A percentile compares a stretch with the other conserved stretches of the same genome.
Conservation (phyloP, 92 coral and sea anemone species). For the Galaxea fascicularis region DNA sequence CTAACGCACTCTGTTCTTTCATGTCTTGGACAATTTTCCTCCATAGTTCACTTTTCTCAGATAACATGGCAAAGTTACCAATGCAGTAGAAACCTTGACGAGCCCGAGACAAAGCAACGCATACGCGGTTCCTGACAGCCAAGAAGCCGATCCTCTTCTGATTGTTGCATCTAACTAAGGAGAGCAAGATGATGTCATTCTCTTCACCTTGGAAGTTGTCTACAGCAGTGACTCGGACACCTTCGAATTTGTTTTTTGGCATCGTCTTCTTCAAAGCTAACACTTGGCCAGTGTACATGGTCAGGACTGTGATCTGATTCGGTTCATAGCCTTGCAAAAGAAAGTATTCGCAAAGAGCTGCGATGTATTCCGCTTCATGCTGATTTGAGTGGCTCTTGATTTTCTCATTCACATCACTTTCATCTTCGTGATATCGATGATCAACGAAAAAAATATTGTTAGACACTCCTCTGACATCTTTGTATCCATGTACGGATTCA, state of each 20-base stretch:
- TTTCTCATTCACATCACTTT: conserved; percentile 71
- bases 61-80: conserved; percentile 76
- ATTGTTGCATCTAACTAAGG: conserved; percentile 80
- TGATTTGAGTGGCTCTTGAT: conserved; percentile 83
- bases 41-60: conserved; percentile 79
- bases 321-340: conserved; percentile 84
- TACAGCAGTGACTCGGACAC: conserved; percentile 91
- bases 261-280: conserved; percentile 67
- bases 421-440: conserved; percentile 74
- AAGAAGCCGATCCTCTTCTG: conserved; percentile 82
- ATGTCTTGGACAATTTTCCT: conserved; percentile 60
- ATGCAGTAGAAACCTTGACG: conserved; percentile 85
- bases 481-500: conserved; percentile 64
- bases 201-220: conserved; percentile 98
- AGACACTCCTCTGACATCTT: conserved; percentile 68
- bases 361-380: conserved; percentile 89
- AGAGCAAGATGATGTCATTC: conserved; percentile 84
- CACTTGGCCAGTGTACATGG: conserved; percentile 93
- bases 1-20: conserved; percentile 57
- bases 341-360: conserved; percentile 84
- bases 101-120: conserved; percentile 90
- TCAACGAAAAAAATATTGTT: conserved; percentile 78
- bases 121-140: conserved; percentile 75
- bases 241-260: conserved; percentile 78
- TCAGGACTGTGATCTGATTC: conserved; percentile 79